Evolutionary conservation across 2,113 vertebrate genomes (phyloP).

Genomic region (Rallus limicola): DNA sequence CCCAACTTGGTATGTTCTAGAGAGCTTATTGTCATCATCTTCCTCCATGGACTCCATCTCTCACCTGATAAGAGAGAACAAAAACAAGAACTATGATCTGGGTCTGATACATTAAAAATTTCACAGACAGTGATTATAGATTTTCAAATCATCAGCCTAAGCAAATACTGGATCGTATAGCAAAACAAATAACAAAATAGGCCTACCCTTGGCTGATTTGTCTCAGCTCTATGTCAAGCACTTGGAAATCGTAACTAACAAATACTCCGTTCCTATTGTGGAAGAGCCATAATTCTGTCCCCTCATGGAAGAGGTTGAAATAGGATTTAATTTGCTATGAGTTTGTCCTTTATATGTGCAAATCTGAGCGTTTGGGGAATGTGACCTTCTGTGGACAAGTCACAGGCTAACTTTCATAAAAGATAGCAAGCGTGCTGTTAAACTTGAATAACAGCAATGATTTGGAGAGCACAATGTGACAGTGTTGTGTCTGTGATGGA

Average conservation of each 20-base stretch:
- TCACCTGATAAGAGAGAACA: conserved; percentile 17
- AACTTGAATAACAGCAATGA: not conserved
- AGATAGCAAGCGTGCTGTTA: not conserved
- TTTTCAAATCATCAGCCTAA: conserved; percentile 4
- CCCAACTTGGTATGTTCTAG: conserved; percentile 37
- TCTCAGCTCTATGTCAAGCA: not conserved
- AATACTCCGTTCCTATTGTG: not conserved
- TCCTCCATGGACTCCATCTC: conserved; percentile 13
- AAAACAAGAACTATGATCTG: conserved; percentile 32
- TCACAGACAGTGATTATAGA: conserved; percentile 1
- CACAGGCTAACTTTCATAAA: not conserved
- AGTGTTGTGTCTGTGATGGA: not conserved
- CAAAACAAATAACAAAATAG: not conserved
- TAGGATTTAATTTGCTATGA: not conserved
- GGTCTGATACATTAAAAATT: conserved; percentile 27
- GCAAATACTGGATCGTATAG: not conserved
- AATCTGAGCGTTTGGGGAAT: not conserved
- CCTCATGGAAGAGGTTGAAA: not conserved
- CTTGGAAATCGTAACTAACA: not conserved
- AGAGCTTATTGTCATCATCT: conserved; percentile 50
- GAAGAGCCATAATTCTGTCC: not conserved
- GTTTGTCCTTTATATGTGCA: not conserved
- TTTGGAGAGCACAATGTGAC: not conserved
- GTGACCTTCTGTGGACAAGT: not conserved
- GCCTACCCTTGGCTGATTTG: not conserved